phyloP scores from a whole-genome alignment of 2,113 vertebrate species.

The Colaptes auratus region DNA sequence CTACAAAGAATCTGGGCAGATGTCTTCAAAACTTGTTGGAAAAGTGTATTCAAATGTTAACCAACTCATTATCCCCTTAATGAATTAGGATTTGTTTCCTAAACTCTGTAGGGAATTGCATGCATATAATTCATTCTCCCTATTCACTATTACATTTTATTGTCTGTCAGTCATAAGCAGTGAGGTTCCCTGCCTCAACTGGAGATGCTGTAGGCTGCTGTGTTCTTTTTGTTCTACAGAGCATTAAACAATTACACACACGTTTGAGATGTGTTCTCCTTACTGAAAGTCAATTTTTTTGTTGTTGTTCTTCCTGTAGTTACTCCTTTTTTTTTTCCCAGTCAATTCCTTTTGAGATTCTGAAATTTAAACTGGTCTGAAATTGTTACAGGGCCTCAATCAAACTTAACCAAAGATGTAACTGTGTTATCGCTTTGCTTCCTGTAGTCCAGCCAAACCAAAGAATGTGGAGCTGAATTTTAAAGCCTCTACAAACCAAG shows the following conservation, averaged over 20 bases:
- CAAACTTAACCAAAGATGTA: not conserved
- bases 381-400: not conserved
- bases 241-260: not conserved
- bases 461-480: constrained; percentile 81
- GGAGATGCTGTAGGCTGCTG: constrained; percentile 27
- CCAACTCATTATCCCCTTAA: constrained; percentile 63
- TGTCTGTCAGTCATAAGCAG: constrained; percentile 28
- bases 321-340: not conserved
- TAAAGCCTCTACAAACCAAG: constrained; percentile 70
- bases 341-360: not conserved
- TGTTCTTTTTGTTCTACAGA: constrained; percentile 1
- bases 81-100: constrained; percentile 58
- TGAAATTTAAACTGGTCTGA: not conserved
- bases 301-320: accelerated
- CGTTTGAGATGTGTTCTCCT: not conserved
- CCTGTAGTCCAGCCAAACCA: constrained; percentile 78
- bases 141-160: constrained; percentile 30
- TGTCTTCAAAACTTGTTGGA: constrained; percentile 29
- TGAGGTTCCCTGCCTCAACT: not conserved
- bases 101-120: constrained; percentile 47
- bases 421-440: constrained; percentile 40
- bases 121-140: constrained; percentile 27
- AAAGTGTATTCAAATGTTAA: constrained; percentile 53
- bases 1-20: not conserved
- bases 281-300: not conserved